A percentile compares a stretch with the other conserved stretches of the same genome.
These are phyloP conservation scores for Sinodicranocentrus sp. DNA, from an alignment of 2,888 invertebrate genomes.

Conservation along the genomic window DNA sequence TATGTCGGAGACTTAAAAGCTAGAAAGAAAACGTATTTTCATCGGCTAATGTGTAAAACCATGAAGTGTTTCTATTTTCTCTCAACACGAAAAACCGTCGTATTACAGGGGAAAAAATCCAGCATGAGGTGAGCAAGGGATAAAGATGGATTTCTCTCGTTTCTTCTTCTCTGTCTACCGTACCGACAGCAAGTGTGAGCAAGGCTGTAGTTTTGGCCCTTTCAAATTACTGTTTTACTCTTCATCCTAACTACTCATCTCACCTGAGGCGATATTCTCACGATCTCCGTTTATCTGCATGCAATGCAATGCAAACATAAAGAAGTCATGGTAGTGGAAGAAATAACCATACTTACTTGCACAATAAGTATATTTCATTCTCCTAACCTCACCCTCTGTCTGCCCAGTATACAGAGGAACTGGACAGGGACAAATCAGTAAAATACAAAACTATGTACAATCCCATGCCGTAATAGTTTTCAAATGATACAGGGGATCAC, in stretches of 20 bases:
- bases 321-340: not conserved
- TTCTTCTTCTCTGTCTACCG: not conserved
- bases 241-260: constrained; percentile 19
- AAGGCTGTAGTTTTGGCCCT: constrained; percentile 25
- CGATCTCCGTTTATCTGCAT: constrained; percentile 37
- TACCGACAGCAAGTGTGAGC: not conserved
- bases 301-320: constrained; percentile 7
- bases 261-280: constrained; percentile 62
- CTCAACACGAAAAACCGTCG: constrained; percentile 40
- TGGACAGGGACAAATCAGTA: not conserved
- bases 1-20: constrained; percentile 48
- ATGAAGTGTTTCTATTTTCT: constrained; percentile 36
- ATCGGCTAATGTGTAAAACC: constrained; percentile 46
- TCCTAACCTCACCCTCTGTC: too few species aligned
- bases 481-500: constrained; percentile 20
- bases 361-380: not conserved
- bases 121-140: not conserved
- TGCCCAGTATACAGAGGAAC: too few species aligned
- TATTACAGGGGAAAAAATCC: constrained; percentile 40
- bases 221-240: constrained; percentile 46
- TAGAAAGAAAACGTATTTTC: constrained; percentile 26
- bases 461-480: not conserved
- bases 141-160: not conserved
- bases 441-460: not conserved
- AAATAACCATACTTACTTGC: constrained; percentile 1